Base-by-base conservation (phyloP, 2,888 invertebrate genomes). In the Congeria kusceri region DNA sequence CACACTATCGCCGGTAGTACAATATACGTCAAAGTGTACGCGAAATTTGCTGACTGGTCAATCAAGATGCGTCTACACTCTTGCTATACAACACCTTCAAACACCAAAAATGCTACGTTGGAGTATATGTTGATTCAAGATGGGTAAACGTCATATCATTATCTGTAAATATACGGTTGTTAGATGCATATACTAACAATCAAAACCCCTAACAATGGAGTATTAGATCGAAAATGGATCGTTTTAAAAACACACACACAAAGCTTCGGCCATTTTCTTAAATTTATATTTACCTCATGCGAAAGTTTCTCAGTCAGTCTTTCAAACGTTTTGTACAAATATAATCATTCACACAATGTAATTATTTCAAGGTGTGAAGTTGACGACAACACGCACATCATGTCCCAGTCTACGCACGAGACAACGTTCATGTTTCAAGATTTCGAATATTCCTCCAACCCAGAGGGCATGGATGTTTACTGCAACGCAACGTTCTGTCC, bases 51-150 rank as follows among this genome's bases (percentile, higher is more conserved):
- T 29, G 68, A 68, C 28, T 68, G 68, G 68, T 59, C 58, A 2
- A 44, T 46, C n/a, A 68, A 68, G 29, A 59, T 68, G 68, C 27
- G 68, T 4, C 68, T 68, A n/a, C 68, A 68, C 20, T 59, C 68
- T 18, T 68, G 68, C 29, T 68, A 47, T 32, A 62, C 61, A 18
- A 61, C 18, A 11, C 67, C 39, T 27, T 32, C 25, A 5, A 29
- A 53, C 46, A 27, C 4, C 15, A 39, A 49, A 9, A 39, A 61
- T 39, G 20, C 11, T 15, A 53, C 9, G 1, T 49, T 65, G 65
- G 56, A 11, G 1, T 67, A 57, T 27, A 27, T 57, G 46, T 39
- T 67, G 15, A 67, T 67, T 20, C 56, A 58, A 20, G 67, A 67
- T 20, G 67, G 67, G 67, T 67, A 67, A 57, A 27, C 15, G 15